phyloP scores from a whole-genome alignment of 2,113 vertebrate genomes.

The Athene cunicularia region DNA sequence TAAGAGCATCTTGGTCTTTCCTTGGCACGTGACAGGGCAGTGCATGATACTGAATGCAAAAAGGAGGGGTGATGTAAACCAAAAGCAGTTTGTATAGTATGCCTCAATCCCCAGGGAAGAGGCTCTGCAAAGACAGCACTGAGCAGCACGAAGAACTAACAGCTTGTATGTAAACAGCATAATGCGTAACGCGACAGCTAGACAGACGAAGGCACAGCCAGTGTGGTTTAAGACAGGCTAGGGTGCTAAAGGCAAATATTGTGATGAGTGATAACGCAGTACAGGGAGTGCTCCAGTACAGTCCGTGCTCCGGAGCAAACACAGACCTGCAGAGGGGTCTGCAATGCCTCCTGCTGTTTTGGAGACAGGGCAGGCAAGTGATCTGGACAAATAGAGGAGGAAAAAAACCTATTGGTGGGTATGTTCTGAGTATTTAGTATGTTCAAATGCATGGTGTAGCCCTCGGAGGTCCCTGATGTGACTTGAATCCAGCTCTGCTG shows the following conservation, averaged over 20 bases:
- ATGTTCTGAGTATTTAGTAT: background rate
- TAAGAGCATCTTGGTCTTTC: background rate
- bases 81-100: background rate
- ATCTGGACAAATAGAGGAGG: background rate
- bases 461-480: accelerated
- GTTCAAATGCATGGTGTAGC: background rate
- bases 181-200: background rate
- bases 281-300: background rate
- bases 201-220: background rate
- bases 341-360: background rate
- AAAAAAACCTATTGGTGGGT: background rate
- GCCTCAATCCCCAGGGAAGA: background rate
- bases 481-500: background rate
- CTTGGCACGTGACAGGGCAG: background rate
- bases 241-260: slow-evolving; percentile 1
- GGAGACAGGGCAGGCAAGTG: background rate
- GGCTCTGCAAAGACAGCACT: background rate
- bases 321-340: background rate
- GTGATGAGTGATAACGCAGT: background rate
- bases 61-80: background rate
- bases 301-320: background rate
- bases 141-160: background rate
- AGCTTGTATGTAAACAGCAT: slow-evolving; percentile 11
- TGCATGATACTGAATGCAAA: background rate
- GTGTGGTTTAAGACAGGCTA: background rate